Percentiles rank a stretch among this genome's conserved stretches.
Conservation (phyloP, 2,797 vertebrate genomes). For the Zalophus californianus region DNA sequence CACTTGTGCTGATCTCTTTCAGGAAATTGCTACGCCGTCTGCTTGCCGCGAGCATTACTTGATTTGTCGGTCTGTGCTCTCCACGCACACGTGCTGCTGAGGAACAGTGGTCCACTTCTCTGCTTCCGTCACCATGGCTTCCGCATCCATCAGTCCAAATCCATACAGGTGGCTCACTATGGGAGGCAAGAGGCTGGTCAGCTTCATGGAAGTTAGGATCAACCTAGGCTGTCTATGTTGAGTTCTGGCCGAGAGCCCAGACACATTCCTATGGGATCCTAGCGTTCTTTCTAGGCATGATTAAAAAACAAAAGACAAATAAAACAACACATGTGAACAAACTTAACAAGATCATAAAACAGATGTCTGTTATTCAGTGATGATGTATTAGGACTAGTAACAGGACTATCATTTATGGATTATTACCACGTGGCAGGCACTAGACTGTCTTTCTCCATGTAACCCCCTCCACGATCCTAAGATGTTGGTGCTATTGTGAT, state of each 20-base stretch:
- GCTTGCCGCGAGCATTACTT: constrained; percentile 90
- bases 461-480: not conserved
- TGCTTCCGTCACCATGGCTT: constrained; percentile 99
- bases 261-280: not conserved
- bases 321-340: not conserved
- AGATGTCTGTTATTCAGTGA: not conserved
- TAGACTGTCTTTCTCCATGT: not conserved
- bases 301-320: not conserved
- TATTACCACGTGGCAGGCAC: not conserved
- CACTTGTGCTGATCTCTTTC: fast-evolving
- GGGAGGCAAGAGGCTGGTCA: constrained; percentile 77
- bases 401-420: not conserved
- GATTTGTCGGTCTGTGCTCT: constrained; percentile 97
- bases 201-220: not conserved
- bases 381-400: not conserved
- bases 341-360: constrained; percentile 7
- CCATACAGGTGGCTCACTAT: constrained; percentile 99
- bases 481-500: not conserved
- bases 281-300: not conserved
- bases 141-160: constrained; percentile 99
- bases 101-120: constrained; percentile 98
- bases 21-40: not conserved
- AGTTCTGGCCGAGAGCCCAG: not conserved
- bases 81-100: constrained; percentile 96
- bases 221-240: not conserved